These are phyloP conservation scores for Tachina grossa DNA, from an alignment of 2,888 invertebrate genomes.

Conservation along the genomic window DNA sequence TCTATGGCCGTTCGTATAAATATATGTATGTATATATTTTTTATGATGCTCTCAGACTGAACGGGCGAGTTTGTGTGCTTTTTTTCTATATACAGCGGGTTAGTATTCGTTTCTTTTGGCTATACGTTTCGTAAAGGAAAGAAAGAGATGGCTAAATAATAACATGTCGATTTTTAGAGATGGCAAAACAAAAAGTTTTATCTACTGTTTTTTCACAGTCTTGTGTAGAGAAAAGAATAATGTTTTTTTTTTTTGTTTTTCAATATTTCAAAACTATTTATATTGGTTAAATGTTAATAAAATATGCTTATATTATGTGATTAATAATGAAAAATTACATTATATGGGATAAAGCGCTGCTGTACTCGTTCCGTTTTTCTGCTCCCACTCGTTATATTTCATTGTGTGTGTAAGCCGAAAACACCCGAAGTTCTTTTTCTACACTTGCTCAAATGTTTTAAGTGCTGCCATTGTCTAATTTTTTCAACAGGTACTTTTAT, in stretches of 20 bases:
- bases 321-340: constrained; percentile 19
- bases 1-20: constrained; percentile 53
- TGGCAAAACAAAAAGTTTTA: constrained; percentile 67
- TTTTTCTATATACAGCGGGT: constrained; percentile 49
- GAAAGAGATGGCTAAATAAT: constrained; percentile 66
- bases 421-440: constrained; percentile 73
- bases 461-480: constrained; percentile 69
- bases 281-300: neutral
- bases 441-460: constrained; percentile 73
- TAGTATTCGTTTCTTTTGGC: constrained; percentile 64
- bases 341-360: constrained; percentile 66
- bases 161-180: constrained; percentile 67
- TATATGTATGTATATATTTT: constrained; percentile 44
- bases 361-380: constrained; percentile 68
- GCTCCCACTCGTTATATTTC: constrained; percentile 67
- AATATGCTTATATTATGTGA: neutral
- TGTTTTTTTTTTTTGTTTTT: neutral
- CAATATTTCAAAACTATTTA: neutral
- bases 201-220: neutral
- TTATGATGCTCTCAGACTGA: constrained; percentile 65
- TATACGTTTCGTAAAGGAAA: constrained; percentile 24
- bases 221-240: neutral
- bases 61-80: constrained; percentile 66
- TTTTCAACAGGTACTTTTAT: constrained; percentile 60
- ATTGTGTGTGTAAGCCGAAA: constrained; percentile 71